Conservation (phyloP, 2,113 vertebrate genomes). For the western clawed frog (Xenopus tropicalis) region UCB_Xtro_10.0 CM004451.2:90415001-90415500, state of each 20-base stretch:
- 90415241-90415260: too few species aligned
- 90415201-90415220: too few species aligned
- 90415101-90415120: slow-evolving; percentile 90
- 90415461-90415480: slow-evolving; percentile 78
- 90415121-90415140: slow-evolving; percentile 79
- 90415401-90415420: slow-evolving; percentile 88
- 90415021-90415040: too few species aligned
- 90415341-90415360: too few species aligned
- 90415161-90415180: not conserved
- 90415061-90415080: not conserved
- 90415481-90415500: not conserved
- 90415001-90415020: too few species aligned
- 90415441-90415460: slow-evolving; percentile 67
- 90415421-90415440: slow-evolving; percentile 74
- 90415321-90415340: too few species aligned
- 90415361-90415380: too few species aligned
- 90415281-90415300: too few species aligned
- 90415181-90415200: not conserved
- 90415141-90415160: not conserved
- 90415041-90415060: too few species aligned
- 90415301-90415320: too few species aligned
- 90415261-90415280: too few species aligned
- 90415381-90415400: slow-evolving; percentile 82
- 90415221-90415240: too few species aligned
- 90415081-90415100: slow-evolving; percentile 84